Conservation (phyloP, 2,888 invertebrate genomes). For the Parnassius orleans region DNA sequence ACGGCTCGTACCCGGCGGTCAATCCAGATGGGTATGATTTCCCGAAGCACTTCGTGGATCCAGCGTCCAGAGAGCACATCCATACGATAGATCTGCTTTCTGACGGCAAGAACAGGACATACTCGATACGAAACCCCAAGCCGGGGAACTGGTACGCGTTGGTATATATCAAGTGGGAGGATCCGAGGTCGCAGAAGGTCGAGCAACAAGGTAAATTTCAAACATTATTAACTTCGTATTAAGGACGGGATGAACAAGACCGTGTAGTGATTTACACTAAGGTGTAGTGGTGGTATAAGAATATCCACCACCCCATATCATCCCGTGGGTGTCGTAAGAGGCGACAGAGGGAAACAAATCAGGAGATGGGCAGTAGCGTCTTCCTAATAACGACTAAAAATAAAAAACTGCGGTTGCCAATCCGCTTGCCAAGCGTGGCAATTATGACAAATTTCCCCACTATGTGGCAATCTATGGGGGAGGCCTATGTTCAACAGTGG, state of each 20-base stretch:
- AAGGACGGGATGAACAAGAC: background rate
- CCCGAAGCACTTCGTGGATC: constrained; percentile 83
- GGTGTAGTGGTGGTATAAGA: too few species aligned
- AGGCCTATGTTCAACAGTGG: too few species aligned
- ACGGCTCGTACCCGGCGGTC: constrained; percentile 91
- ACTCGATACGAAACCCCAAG: constrained; percentile 83
- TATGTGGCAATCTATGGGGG: too few species aligned
- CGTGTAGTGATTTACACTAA: too few species aligned
- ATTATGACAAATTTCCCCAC: too few species aligned
- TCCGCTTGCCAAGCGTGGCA: too few species aligned
- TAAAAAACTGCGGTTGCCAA: too few species aligned
- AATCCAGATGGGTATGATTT: constrained; percentile 90
- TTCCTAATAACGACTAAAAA: too few species aligned
- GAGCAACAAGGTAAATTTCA: constrained; percentile 85
- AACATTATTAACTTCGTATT: background rate
- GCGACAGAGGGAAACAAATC: too few species aligned
- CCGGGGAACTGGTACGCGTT: constrained; percentile 91
- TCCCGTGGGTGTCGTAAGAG: too few species aligned
- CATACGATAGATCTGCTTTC: constrained; percentile 82
- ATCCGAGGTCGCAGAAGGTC: constrained; percentile 86
- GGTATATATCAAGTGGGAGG: constrained; percentile 88
- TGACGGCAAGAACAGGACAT: constrained; percentile 80
- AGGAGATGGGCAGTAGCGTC: too few species aligned
- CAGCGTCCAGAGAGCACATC: constrained; percentile 66
- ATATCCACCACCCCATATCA: too few species aligned